Base-by-base conservation (phyloP, 2,888 invertebrate species). In the Tiliacea aurago region DNA sequence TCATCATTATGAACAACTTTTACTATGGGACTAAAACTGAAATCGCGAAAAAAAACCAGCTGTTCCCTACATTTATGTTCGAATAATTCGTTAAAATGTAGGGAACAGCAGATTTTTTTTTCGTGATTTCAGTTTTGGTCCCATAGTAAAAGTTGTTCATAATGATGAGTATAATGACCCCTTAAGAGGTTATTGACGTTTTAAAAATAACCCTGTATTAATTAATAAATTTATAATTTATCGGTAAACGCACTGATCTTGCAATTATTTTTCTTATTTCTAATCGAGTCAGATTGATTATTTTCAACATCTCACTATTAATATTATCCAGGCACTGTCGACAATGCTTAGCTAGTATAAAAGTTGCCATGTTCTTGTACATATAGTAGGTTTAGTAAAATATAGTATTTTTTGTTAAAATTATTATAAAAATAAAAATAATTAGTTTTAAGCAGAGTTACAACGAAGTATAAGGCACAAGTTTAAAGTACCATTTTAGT, bases 401-500 rank as follows among this genome's bases (percentile, higher is more conserved):
- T 78, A 65, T 75, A 65, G 59, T 76, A 71, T 69, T 80, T 79
- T 80, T 67, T 67, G 74, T 79, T 80, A 76, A 47, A 65, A 70
- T 43, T 53, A 70, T 56, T 70, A 23, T 73, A 41, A 56, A 33
- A n/a, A 55, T 13, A 28, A 23, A 41, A 20, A 4, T 28, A 62
- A 28, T 33, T 77, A 73, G 56, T 41, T 58, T 6, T 81, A 81
- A 78, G 70, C 28, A 43, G 47, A 64, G 55, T 68, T 69, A 81
- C 81, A 81, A 78, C 81, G 81, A 81, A 81, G n/a, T 59, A 10
- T 70, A 59, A 11, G 37, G 76, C 81, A 80, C 81, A 81, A 76
- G 5, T 55, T 67, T 49, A 11, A 49, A 64, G 62, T 78, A 73
- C 53, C 37, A 62, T 51, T 69, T 28, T 23, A 62, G 6, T 58